These are phyloP conservation scores for Caenorhabditis auriculariae DNA, from an alignment of 2,888 invertebrate genomes.

Conservation along the genomic window DNA sequence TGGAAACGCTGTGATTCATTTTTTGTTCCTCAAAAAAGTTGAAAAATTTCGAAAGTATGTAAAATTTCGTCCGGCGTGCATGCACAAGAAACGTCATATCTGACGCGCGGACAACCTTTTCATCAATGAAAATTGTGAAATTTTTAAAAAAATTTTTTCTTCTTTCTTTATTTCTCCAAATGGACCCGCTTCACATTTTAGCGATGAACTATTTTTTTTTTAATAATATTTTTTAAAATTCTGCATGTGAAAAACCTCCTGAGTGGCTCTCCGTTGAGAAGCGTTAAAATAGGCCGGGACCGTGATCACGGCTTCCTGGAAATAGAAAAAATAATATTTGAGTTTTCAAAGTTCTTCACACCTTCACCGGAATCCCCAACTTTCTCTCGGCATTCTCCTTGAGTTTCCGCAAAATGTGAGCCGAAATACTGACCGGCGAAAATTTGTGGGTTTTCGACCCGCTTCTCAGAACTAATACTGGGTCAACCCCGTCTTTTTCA, in stretches of 20 bases:
- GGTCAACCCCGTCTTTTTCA: slow-evolving; percentile 11
- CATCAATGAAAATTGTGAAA: too few relatives aligned
- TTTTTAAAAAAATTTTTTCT: too few relatives aligned
- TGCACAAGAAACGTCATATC: too few relatives aligned
- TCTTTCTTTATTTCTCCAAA: too few relatives aligned
- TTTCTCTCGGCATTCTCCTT: slow-evolving; percentile 26
- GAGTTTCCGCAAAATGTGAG: slow-evolving; percentile 13
- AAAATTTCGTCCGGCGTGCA: too few relatives aligned
- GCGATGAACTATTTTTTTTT: too few relatives aligned
- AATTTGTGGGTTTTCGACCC: slow-evolving; percentile 6
- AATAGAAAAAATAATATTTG: background rate
- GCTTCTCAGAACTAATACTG: slow-evolving; percentile 10
- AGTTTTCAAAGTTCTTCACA: background rate
- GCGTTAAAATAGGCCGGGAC: slow-evolving; percentile 34
- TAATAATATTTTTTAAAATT: too few relatives aligned
- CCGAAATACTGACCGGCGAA: slow-evolving; percentile 12
- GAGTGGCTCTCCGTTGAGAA: slow-evolving; percentile 21
- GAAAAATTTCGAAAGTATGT: too few relatives aligned
- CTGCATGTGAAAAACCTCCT: slow-evolving; percentile 20
- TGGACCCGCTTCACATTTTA: too few relatives aligned
- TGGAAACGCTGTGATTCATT: too few relatives aligned
- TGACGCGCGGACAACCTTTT: too few relatives aligned
- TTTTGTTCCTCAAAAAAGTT: too few relatives aligned
- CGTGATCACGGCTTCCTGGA: slow-evolving; percentile 26
- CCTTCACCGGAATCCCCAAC: slow-evolving; percentile 10